Base-by-base conservation (phyloP, 2,797 vertebrate genomes). In the Lutjanus campechanus region DNA sequence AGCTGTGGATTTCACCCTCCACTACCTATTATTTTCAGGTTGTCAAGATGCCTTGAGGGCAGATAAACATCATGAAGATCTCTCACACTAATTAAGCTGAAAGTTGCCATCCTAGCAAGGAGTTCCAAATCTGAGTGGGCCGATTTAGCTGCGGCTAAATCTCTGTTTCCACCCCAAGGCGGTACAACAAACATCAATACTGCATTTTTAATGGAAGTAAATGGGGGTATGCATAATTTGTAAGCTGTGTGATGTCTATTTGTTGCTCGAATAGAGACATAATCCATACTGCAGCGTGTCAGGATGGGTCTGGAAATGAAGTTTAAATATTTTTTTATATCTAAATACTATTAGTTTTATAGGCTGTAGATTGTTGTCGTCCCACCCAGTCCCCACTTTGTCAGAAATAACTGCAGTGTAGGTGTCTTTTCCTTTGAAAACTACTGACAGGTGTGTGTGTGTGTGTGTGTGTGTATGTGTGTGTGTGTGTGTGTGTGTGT, bases 151-250 rank as follows among this genome's bases (percentile, higher is more conserved):
- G 6, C 11, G 69, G 75, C 85, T 84, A 84, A 87, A 86, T 83
- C 78, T 84, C 61, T 70, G 60, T 89, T 90, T 84, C 76, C 53
- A 69, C 67, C 86, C 75, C 61, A 70, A 76, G 88, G 91, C 84
- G 73, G 20, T 79, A 72, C 83, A 90, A 89, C 70, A 90, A 89
- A 89, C 89, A 91, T 88, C 84, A 87, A 90, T 89, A 89, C 77
- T 90, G 87, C 84, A 91, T 91, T 83, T 90, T 89, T 91, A 89
- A 92, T 88, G 60, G 60, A 69, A 65, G 43, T 76, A 85, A 90
- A 88, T 76, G 69, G 63, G 87, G 76, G 65, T 82, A 83, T 90
- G 85, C 76, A 87, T 89, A 89, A 89, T 88, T 87, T 85, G 77
- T 78, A 59, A 80, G 55, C 55, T 70, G 72, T 66, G 46, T 82